Conservation (phyloP, 2,888 invertebrate species). For the Mamestra brassicae region DNA sequence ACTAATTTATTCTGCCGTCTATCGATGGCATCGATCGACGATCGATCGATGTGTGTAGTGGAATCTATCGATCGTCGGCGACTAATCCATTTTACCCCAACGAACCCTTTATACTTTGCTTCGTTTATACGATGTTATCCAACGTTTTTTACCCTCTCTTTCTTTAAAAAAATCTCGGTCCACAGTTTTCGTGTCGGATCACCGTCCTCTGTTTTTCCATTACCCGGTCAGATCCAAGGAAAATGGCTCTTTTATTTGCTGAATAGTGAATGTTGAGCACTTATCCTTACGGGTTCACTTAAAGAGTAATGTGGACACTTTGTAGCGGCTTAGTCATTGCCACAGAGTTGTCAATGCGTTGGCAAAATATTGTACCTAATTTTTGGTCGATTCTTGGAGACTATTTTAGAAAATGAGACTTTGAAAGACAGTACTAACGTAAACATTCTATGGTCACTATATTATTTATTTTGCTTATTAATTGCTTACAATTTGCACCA, state of each 20-base stretch:
- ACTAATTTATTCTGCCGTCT: too few relatives aligned
- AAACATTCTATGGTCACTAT: too few relatives aligned
- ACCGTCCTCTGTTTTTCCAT: slow-evolving; percentile 86
- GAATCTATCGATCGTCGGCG: too few relatives aligned
- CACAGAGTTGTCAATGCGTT: slow-evolving; percentile 50
- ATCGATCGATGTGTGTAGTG: too few relatives aligned
- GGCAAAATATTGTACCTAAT: slow-evolving; percentile 55
- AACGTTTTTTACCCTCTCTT: too few relatives aligned
- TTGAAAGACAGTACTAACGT: too few relatives aligned
- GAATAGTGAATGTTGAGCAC: slow-evolving; percentile 87
- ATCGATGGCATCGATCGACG: too few relatives aligned
- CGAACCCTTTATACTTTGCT: too few relatives aligned
- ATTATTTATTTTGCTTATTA: too few relatives aligned
- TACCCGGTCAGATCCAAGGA: slow-evolving; percentile 85
- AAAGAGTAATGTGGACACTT: slow-evolving; percentile 88
- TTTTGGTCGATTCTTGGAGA: slow-evolving; percentile 37
- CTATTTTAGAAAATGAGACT: not conserved
- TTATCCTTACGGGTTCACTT: slow-evolving; percentile 83
- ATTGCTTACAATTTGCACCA: too few relatives aligned
- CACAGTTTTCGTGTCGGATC: slow-evolving; percentile 63
- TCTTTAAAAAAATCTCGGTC: slow-evolving; percentile 35
- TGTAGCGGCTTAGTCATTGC: slow-evolving; percentile 73
- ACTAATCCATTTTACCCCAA: too few relatives aligned
- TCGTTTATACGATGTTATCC: too few relatives aligned
- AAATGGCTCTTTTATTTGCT: slow-evolving; percentile 88